phyloP scores from a whole-genome alignment of 2,888 invertebrate species.

The Lithosia quadra region DNA sequence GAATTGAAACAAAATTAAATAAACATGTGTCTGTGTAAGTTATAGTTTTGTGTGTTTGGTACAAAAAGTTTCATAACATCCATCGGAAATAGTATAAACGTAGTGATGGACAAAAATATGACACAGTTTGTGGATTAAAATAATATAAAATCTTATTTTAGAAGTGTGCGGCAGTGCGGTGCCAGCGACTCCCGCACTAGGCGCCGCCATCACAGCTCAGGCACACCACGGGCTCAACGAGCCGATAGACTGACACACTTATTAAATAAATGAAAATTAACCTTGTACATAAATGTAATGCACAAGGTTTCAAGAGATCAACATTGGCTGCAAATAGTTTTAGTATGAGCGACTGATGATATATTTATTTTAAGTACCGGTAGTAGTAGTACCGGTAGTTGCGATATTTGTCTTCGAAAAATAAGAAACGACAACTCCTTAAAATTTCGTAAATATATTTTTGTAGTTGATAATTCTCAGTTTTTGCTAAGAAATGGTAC shows the following conservation, averaged over 20 bases:
- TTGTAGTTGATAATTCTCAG: no score
- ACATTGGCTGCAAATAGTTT: slow-evolving; percentile 56
- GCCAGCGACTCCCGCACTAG: slow-evolving; percentile 43
- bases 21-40: slow-evolving; percentile 3
- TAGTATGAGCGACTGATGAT: slow-evolving; percentile 39
- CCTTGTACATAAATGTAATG: slow-evolving; percentile 57
- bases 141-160: slow-evolving; percentile 74
- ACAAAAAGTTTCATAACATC: slow-evolving; percentile 40
- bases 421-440: not conserved
- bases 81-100: slow-evolving; percentile 62
- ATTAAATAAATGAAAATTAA: slow-evolving; percentile 51
- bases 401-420: not conserved
- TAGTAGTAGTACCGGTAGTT: no score
- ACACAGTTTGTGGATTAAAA: slow-evolving; percentile 78
- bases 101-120: slow-evolving; percentile 68
- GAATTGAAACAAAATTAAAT: slow-evolving; percentile 3
- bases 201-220: slow-evolving; percentile 38
- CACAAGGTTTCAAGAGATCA: slow-evolving; percentile 51
- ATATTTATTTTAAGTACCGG: no score
- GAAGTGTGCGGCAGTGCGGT: slow-evolving; percentile 39
- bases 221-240: slow-evolving; percentile 19
- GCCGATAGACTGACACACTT: slow-evolving; percentile 46
- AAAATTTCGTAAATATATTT: no score
- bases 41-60: slow-evolving; percentile 12
- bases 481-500: no score